Conservation (phyloP, 2,888 invertebrate genomes). For the Sabatieria punctata region DNA sequence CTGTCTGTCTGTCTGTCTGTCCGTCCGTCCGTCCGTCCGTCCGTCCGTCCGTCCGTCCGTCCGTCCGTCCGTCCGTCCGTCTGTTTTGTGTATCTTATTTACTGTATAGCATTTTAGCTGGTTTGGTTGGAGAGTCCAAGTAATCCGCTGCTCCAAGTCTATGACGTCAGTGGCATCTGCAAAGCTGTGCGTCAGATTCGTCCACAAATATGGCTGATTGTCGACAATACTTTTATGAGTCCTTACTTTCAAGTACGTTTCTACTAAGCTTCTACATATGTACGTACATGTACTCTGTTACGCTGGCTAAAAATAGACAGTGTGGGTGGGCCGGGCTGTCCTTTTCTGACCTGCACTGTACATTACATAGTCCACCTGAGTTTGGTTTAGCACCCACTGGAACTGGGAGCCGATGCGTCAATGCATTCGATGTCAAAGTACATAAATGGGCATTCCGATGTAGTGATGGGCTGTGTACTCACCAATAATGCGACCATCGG, state of each 20-base stretch:
- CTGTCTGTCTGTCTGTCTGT: no score
- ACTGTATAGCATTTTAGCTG: slow-evolving; percentile 36
- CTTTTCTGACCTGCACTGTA: no score
- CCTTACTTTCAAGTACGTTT: slow-evolving; percentile 54
- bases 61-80: no score
- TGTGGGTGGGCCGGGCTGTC: no score
- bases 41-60: no score
- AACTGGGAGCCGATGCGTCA: slow-evolving; percentile 73
- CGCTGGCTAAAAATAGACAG: no score
- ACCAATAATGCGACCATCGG: slow-evolving; percentile 54
- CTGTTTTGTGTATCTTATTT: no score
- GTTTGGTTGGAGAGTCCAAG: slow-evolving; percentile 90
- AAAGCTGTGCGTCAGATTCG: slow-evolving; percentile 38
- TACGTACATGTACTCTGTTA: no score
- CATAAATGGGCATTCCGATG: slow-evolving; percentile 95
- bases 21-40: no score
- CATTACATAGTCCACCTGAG: no score
- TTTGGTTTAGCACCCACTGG: slow-evolving; percentile 54
- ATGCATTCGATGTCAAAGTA: slow-evolving; percentile 89
- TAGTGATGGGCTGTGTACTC: no score
- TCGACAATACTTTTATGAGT: slow-evolving; percentile 85
- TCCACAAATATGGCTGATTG: slow-evolving; percentile 43
- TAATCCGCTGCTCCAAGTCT: slow-evolving; percentile 79
- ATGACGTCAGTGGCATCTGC: slow-evolving; percentile 54
- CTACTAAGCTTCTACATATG: no score